Evolutionary conservation across 2,888 invertebrate genomes (phyloP), one percentile per base, ranked within the genome.

Genomic region (Drosophila atroscutellata): DNA sequence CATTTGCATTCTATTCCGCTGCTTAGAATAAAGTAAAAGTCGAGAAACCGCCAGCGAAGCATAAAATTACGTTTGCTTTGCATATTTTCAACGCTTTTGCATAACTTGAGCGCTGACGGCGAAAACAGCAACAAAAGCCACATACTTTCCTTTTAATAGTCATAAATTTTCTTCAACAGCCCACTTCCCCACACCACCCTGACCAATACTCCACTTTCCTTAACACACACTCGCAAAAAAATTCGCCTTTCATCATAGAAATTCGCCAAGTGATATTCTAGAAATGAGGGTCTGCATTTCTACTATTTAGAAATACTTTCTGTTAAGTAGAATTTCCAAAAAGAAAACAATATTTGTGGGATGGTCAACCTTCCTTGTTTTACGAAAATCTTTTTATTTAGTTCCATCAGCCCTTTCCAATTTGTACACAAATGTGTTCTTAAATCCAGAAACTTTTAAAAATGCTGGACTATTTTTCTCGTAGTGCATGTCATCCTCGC

Each of bases 141-240:
- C 90, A 90, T 88, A 85, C 89, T 90, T 90, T 88, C 68, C 57
- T 72, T 80, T 90, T 90, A 85, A 82, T 82, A 90, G 86, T 85
- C 86, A 86, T 86, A 90, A 86, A 90, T 86, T 89, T 81, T 78
- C 83, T 66, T 83, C 72, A 73, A 69, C 63, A 24, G 54, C 72
- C 69, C 65, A 72, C 71, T 63, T 59, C 42, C 26, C 6, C 2
- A 11, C 20, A 4, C 32, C 18, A 3, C 20, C 26, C 13, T 9
- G 20, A n/a, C 24, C 15, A 36, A 24, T 30, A 18, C n/a, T 2
- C 1, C 47, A 34, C 28, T 20, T 49, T 30, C 45, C 57, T 8
- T 24, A 45, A 4, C 20, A 24, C 15, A 45, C 45, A 24, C 45
- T 45, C 24, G 15, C 6, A 45, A 45, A 24, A 45, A 45, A 2